Evolutionary conservation across 2,113 vertebrate genomes (phyloP), one percentile per base, ranked within the genome.

Genomic region (Galeopterus variegatus): DNA sequence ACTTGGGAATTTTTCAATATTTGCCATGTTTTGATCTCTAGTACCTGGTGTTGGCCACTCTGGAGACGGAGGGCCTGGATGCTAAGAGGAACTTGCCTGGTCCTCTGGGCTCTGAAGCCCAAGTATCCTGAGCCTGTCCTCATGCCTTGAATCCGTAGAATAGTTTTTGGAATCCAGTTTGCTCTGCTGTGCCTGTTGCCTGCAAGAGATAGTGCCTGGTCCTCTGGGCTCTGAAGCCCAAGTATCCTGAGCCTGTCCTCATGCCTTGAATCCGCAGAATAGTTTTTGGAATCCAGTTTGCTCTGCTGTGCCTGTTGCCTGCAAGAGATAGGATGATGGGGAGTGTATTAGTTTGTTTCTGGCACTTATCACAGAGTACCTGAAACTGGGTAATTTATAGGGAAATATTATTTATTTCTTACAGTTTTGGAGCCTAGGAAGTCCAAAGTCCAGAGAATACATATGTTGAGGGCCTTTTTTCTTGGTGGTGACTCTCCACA

Each of bases 21-120:
- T 97, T 94, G 90, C 94, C 3, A 60, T 52, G 67, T 96, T 94
- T 52, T 48, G n/a, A 58, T 96, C 83, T 95, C 88, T 92, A 90
- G 91, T 62, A 77, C 72, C 17, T 65, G 67, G 45, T 88, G 31
- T 65, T 19, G 2, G 26, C 17, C 58, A 17, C 8, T 95, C 64
- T 1, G 4, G 24, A 67, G 31, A 79, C 28, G 65, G 15, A 54
- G 45, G 62, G 52, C 12, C 62, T 28, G 31, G 33, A 2, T 54
- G 31, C 52, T 23, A 52, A 72, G 72, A 91, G 65, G 92, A 48
- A 19, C 52, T 60, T 54, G 1, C 8, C 11, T 41, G 45, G 21
- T 0, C 15, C 36, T 67, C 60, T 24, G n/a, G 18, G 6, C 31
- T 65, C 56, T 58, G 28, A 86, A 73, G 17, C 31, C 6, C 81